phyloP scores from a whole-genome alignment of 2,888 invertebrate species.

The Chymomyza procnemis region DNA sequence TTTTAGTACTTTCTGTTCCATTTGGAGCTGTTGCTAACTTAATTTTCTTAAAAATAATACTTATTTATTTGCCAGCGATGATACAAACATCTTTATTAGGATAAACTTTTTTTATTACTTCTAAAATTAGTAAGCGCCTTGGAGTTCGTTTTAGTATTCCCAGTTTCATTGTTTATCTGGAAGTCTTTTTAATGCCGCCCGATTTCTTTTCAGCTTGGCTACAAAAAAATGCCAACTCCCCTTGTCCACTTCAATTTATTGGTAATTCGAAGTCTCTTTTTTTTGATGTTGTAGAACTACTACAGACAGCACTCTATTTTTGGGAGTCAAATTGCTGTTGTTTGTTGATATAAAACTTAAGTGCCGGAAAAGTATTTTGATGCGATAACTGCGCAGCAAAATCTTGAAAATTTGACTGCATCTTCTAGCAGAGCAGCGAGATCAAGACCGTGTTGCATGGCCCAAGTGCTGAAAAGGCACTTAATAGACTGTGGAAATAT shows the following conservation, averaged over 20 bases:
- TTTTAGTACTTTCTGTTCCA: too few species aligned
- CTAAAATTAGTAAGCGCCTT: too few species aligned
- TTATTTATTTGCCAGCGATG: too few species aligned
- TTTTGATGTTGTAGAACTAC: background rate
- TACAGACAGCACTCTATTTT: background rate
- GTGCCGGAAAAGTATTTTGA: conserved; percentile 11
- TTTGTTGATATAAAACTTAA: conserved; percentile 31
- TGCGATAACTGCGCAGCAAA: background rate
- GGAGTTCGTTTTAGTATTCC: too few species aligned
- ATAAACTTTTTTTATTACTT: too few species aligned
- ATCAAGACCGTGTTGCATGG: conserved; percentile 6
- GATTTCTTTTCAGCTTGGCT: background rate
- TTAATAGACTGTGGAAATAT: conserved; percentile 59
- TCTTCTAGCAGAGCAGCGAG: background rate
- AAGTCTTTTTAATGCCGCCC: background rate
- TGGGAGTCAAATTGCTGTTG: background rate
- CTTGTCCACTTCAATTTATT: background rate
- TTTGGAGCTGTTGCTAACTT: too few species aligned
- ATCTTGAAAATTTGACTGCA: background rate
- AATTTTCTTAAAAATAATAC: too few species aligned
- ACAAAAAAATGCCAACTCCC: background rate
- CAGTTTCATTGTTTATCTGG: too few species aligned
- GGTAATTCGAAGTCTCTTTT: background rate
- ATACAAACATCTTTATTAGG: too few species aligned
- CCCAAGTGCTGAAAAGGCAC: conserved; percentile 55